Conservation (phyloP, 2,113 vertebrate species). For the Antechinus stuartii region DNA sequence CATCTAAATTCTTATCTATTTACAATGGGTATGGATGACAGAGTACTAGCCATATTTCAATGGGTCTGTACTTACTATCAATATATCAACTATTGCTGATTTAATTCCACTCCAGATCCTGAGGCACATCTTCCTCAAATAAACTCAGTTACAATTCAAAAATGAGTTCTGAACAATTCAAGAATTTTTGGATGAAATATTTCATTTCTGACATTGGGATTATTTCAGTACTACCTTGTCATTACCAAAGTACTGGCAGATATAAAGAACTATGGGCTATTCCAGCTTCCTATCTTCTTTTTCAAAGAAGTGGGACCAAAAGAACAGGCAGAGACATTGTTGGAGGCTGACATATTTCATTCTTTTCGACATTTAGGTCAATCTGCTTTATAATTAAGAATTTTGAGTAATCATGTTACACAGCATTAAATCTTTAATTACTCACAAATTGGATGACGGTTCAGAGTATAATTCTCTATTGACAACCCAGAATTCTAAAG, state of each 20-base stretch:
- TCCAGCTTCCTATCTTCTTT: neutral
- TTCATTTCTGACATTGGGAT: neutral
- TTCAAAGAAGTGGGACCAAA: constrained; percentile 47
- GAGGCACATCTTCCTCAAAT: neutral
- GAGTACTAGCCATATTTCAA: constrained; percentile 5
- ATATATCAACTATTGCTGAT: constrained; percentile 19
- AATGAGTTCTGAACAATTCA: constrained; percentile 1
- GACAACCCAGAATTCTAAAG: constrained; percentile 17
- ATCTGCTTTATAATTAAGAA: constrained; percentile 62
- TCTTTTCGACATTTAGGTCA: constrained; percentile 58
- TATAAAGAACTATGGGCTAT: neutral
- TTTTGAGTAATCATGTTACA: constrained; percentile 69
- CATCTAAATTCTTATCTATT: neutral
- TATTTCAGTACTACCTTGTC: neutral
- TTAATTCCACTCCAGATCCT: constrained; percentile 9
- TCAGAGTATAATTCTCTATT: constrained; percentile 66
- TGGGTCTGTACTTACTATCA: neutral
- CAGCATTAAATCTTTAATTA: constrained; percentile 74
- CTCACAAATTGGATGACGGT: constrained; percentile 58
- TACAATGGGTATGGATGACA: neutral
- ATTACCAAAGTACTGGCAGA: neutral
- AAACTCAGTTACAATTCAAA: neutral
- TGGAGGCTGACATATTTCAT: constrained; percentile 40
- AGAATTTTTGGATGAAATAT: constrained; percentile 32
- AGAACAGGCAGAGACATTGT: constrained; percentile 31